Conservation (phyloP, 2,888 invertebrate genomes). For the Aethes cnicana region DNA sequence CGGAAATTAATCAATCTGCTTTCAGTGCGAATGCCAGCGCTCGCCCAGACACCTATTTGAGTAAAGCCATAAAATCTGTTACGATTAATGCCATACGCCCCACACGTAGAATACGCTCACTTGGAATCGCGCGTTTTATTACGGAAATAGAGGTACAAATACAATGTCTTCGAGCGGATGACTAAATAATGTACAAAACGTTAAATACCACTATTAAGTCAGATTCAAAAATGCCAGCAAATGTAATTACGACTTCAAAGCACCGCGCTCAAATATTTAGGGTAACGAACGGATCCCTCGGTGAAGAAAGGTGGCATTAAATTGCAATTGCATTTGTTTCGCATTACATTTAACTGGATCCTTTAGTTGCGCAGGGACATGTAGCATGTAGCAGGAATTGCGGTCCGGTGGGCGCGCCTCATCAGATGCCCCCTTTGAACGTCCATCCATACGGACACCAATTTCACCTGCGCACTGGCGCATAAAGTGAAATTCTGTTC, state of each 20-base stretch:
- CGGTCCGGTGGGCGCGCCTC: conserved; percentile 66
- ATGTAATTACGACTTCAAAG: background rate
- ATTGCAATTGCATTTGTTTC: background rate
- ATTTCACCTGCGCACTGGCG: conserved; percentile 70
- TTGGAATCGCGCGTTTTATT: background rate
- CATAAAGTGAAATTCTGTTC: conserved; percentile 53
- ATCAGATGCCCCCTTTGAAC: conserved; percentile 71
- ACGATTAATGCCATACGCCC: conserved; percentile 1
- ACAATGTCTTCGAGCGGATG: background rate
- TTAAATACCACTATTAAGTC: background rate
- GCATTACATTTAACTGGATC: conserved; percentile 19
- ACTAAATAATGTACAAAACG: background rate
- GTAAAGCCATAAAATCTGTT: conserved; percentile 17
- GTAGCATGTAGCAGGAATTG: conserved; percentile 65
- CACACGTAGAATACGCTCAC: background rate
- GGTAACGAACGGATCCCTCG: background rate
- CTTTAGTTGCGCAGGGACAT: conserved; percentile 40
- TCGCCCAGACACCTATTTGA: conserved; percentile 33
- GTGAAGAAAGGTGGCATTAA: conserved; percentile 1
- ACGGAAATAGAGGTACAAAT: background rate
- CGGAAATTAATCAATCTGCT: conserved; percentile 64
- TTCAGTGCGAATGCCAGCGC: conserved; percentile 44
- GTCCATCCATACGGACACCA: conserved; percentile 59
- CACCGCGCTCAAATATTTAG: background rate
- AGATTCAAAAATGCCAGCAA: background rate